Percentiles rank a stretch among this genome's conserved stretches.
phyloP scores from a whole-genome alignment of 1,140 invertebrate species.

The Trichonephila inaurata region DNA sequence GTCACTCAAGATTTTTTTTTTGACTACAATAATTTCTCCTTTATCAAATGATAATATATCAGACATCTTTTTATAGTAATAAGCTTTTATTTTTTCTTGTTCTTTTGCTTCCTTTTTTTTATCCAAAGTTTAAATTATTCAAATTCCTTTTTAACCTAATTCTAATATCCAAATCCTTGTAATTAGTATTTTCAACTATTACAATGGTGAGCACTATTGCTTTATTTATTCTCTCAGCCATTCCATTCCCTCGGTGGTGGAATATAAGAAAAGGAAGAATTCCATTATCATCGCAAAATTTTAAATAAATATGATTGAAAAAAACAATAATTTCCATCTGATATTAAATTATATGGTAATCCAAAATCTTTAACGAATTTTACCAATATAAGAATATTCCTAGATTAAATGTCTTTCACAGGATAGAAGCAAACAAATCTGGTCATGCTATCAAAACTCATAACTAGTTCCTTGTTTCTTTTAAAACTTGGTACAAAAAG shows the following conservation, averaged over 20 bases:
- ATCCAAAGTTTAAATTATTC: slow-evolving; percentile 9
- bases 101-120: slow-evolving; percentile 5
- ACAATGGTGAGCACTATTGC: background rate
- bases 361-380: slow-evolving; percentile 33
- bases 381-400: slow-evolving; percentile 8
- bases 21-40: slow-evolving; percentile 4
- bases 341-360: background rate
- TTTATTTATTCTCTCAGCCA: slow-evolving; percentile 15
- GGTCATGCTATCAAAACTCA: slow-evolving; percentile 3
- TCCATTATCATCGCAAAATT: slow-evolving; percentile 1
- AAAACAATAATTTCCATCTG: background rate
- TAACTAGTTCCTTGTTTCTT: slow-evolving; percentile 60
- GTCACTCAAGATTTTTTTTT: background rate
- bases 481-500: slow-evolving; percentile 32
- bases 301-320: background rate
- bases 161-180: slow-evolving; percentile 14
- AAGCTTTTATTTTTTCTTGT: background rate
- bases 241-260: background rate
- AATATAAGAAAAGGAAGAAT: background rate
- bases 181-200: background rate
- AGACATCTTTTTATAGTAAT: slow-evolving; percentile 2
- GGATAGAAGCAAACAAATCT: slow-evolving; percentile 36
- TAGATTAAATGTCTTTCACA: background rate
- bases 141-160: slow-evolving; percentile 31
- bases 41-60: slow-evolving; percentile 1